Evolutionary conservation across 1,140 invertebrate species (phyloP).

Genomic region (Adoxophyes honmai): DNA sequence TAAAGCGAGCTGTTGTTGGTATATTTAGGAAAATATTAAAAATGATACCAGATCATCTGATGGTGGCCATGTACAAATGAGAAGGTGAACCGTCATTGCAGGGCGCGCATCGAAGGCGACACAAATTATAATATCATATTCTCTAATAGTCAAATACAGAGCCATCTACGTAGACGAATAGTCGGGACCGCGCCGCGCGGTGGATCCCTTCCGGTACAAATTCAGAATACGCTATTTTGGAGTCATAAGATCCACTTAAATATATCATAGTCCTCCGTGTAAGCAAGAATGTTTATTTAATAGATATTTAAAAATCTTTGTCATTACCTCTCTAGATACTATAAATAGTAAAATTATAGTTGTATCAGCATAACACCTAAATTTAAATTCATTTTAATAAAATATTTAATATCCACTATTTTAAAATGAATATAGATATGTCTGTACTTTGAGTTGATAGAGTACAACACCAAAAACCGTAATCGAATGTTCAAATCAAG

Average conservation of each 20-base stretch:
- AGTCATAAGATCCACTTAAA: conserved; percentile 47
- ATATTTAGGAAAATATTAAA: conserved; percentile 75
- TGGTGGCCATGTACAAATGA: conserved; percentile 74
- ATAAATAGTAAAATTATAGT: conserved; percentile 64
- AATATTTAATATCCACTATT: conserved; percentile 8
- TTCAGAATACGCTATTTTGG: conserved; percentile 56
- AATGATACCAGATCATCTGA: conserved; percentile 75
- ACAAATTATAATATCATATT: conserved; percentile 70
- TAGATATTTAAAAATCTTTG: conserved; percentile 49
- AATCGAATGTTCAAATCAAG: conserved; percentile 12
- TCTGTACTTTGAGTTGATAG: conserved; percentile 21
- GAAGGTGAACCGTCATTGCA: conserved; percentile 60
- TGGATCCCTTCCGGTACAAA: conserved; percentile 61
- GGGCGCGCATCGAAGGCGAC: conserved; percentile 41
- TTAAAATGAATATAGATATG: conserved; percentile 14
- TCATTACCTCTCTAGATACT: conserved; percentile 67
- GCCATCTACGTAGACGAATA: conserved; percentile 62
- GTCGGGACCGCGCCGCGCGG: conserved; percentile 17
- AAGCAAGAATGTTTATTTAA: conserved; percentile 51
- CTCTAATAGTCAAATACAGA: conserved; percentile 74
- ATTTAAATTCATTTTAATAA: conserved; percentile 20
- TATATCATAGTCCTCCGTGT: conserved; percentile 57
- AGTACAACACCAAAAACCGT: conserved; percentile 21
- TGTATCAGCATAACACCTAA: conserved; percentile 42
- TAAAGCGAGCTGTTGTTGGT: conserved; percentile 74